Evolutionary conservation across 2,113 vertebrate species (phyloP), one percentile per base, ranked within the genome.

Genomic region (Synodontis membranacea): DNA sequence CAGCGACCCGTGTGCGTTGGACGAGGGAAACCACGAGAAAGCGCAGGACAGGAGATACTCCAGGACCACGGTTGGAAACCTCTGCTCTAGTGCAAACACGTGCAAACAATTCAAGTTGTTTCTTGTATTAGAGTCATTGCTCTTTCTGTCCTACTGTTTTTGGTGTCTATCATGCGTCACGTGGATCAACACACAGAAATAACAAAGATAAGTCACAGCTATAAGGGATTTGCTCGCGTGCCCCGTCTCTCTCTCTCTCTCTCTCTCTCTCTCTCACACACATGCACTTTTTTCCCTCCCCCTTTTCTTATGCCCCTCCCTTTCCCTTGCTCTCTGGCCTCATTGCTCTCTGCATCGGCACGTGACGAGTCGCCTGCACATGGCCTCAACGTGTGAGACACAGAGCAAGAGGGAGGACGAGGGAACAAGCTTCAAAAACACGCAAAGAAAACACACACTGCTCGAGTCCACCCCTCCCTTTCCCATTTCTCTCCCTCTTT

Each of bases 341-440:
- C 60, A 86, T 85, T 91, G 91, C 92, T 93, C 90, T 93, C 94
- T 94, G 94, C 94, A 94, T 90, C 91, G 84, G 93, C 94, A 95
- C 94, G 94, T 96, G 94, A 96, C 90, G 87, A 76, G 92, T 89
- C 86, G 79, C 89, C 93, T 75, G 94, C 95, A 96, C 95, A 95
- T 96, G 94, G 93, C 93, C 93, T 48, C 90, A 90, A 93, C 93
- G 93, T 95, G 94, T 95, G 94, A 94, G 92, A 48, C 81, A 90
- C 88, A 62, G 74, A 58, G 86, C 64, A 46, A 81, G 89, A 86
- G 87, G 86, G 88, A 90, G 68, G 56, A 81, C 79, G 75, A 88
- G 89, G 90, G 80, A 86, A 87, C 88, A 66, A 72, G 76, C 83
- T 86, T 89, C 85, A 62, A 88, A 91, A 90, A 91, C 86, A 90